Evolutionary conservation across 2,888 invertebrate species (phyloP), one percentile per base, ranked within the genome.

Genomic region (Panorpa germanica): DNA sequence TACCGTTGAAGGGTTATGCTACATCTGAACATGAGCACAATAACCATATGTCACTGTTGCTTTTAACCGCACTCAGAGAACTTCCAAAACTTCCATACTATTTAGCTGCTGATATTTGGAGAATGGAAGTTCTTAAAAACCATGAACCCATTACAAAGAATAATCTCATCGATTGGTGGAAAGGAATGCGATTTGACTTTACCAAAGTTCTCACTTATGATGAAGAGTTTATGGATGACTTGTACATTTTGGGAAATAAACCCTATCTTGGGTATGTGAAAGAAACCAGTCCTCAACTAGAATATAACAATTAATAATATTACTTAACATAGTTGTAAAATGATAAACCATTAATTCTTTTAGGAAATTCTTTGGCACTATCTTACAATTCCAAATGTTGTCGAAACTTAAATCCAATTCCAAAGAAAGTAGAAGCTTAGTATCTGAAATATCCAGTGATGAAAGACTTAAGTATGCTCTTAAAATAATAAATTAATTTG

Each of bases 31-130:
- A 61, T 37, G 49, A 49, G 3, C 57, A 59, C 35, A 43, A 57
- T 29, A 55, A 60, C 39, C 54, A 58, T 9, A 53, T 63, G 33
- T 56, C 61, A 4, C 45, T 63, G 35, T 56, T 63, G 37, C 44
- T 67, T 31, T 52, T 66, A 26, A 49, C 56, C 36, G 68, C 66
- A 6, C 45, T 68, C 29, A 52, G 58, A 40, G 55, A 64, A 42
- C 47, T 68, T 31, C 66, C 67, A 2, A 59, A 62, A 41, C 47
- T 68, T 27, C 59, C 65, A 35, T 66, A 59, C 44, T 65, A 63
- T 42, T 45, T 63, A 38, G 55, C 61, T 17, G 63, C 57, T 8
- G 67, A 68, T 35, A 57, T 57, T 42, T 66, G 64, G 62, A 52
- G 67, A 34, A 42, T 65, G 23, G n/a, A n/a, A n/a, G n/a, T n/a